These are phyloP conservation scores for Gadus macrocephalus DNA, from an alignment of 2,113 vertebrate genomes.

Conservation along the genomic window DNA sequence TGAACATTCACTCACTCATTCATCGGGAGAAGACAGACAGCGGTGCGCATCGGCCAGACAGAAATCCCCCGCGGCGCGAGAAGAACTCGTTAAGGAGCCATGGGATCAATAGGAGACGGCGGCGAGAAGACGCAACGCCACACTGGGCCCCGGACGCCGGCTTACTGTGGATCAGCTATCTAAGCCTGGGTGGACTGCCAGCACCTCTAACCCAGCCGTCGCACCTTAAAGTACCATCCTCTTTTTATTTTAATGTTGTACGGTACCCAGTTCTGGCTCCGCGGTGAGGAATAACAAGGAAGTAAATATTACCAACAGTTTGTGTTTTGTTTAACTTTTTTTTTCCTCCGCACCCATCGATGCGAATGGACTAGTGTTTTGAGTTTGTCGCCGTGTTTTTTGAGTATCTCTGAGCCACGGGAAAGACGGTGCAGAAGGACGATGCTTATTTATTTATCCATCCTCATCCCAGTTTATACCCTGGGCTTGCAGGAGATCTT, in stretches of 20 bases:
- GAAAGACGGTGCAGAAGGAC: constrained; percentile 38
- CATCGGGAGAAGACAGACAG: constrained; percentile 37
- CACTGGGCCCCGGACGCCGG: constrained; percentile 29
- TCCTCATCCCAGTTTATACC: constrained; percentile 31
- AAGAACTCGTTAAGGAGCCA: constrained; percentile 62
- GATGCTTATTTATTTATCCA: constrained; percentile 45
- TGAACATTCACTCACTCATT: neutral
- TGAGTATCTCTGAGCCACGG: constrained; percentile 40
- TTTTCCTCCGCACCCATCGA: constrained; percentile 17
- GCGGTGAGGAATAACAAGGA: no score
- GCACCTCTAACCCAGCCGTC: constrained; percentile 39
- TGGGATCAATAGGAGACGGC: constrained; percentile 48
- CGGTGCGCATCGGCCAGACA: constrained; percentile 34
- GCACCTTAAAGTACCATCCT: constrained; percentile 8
- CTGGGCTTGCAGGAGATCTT: constrained; percentile 29
- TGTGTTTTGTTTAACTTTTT: no score
- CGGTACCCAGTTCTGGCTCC: no score
- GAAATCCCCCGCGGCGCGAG: constrained; percentile 51
- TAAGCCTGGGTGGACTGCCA: constrained; percentile 49
- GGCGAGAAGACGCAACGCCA: constrained; percentile 24
- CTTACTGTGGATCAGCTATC: constrained; percentile 45
- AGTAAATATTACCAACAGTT: no score
- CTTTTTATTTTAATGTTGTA: no score
- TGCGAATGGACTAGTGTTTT: constrained; percentile 35
- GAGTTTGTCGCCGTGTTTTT: constrained; percentile 15